A percentile compares a stretch with the other conserved stretches of the same genome.
phyloP scores from a whole-genome alignment of 2,113 vertebrate species.

The Anolis sagrei region DNA sequence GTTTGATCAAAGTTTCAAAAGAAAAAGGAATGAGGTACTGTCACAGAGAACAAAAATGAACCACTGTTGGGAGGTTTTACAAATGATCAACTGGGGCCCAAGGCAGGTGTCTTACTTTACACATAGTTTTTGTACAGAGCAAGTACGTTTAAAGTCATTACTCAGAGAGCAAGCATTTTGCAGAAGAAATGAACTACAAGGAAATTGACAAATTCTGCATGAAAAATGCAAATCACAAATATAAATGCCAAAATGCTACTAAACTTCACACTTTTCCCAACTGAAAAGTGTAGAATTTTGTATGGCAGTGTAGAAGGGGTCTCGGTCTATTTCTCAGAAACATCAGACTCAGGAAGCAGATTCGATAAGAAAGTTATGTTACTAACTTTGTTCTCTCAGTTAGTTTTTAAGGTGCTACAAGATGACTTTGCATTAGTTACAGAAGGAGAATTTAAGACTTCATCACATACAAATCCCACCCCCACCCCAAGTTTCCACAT shows the following conservation, averaged over 20 bases:
- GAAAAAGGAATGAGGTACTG: conserved; percentile 29
- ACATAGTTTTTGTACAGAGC: neutral
- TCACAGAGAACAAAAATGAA: conserved; percentile 19
- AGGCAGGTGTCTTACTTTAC: neutral
- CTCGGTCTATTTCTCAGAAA: too few species aligned
- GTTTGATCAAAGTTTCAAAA: conserved; percentile 33
- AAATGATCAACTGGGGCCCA: conserved; percentile 28
- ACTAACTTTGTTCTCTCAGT: too few species aligned
- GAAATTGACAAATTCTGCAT: neutral
- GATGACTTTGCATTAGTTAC: too few species aligned
- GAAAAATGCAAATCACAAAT: conserved; percentile 11
- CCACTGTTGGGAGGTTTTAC: conserved; percentile 13
- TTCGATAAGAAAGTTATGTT: too few species aligned
- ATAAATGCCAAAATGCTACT: neutral
- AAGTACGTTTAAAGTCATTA: neutral
- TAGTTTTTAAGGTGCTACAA: too few species aligned
- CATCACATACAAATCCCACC: too few species aligned
- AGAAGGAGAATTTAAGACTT: too few species aligned
- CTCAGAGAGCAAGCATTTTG: neutral
- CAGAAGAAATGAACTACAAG: neutral
- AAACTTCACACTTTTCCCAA: conserved; percentile 6
- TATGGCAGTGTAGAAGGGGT: too few species aligned
- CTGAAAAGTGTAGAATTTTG: too few species aligned
- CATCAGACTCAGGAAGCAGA: too few species aligned
- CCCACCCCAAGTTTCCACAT: too few species aligned